Percentiles rank a stretch among this genome's conserved stretches.
Conservation (phyloP, 2,888 invertebrate genomes). For the Thumatha senex region DNA sequence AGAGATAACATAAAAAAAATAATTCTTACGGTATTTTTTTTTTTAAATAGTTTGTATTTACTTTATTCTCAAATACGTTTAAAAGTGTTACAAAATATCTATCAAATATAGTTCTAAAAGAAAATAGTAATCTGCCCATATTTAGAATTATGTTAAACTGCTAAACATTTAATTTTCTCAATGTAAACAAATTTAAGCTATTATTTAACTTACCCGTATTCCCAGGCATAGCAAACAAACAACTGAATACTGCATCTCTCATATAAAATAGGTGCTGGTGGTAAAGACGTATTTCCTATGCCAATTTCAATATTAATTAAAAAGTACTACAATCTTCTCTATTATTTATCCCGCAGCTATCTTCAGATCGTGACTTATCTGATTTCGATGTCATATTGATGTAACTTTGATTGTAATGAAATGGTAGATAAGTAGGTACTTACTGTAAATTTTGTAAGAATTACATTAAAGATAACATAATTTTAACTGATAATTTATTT, state of each 20-base stretch:
- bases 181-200: too few species aligned
- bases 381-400: background rate
- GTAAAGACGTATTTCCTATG: background rate
- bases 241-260: constrained; percentile 15
- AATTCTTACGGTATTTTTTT: background rate
- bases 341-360: constrained; percentile 29
- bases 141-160: too few species aligned
- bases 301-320: constrained; percentile 6
- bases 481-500: background rate
- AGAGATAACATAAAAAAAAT: background rate
- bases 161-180: too few species aligned
- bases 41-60: background rate
- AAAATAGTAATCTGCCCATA: too few species aligned
- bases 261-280: background rate
- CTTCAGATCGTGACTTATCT: constrained; percentile 34
- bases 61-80: too few species aligned
- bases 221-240: constrained; percentile 1
- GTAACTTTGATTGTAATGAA: background rate
- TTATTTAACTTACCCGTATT: constrained; percentile 18
- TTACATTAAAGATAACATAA: background rate
- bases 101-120: too few species aligned
- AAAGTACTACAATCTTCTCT: constrained; percentile 5
- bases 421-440: background rate
- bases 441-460: background rate
- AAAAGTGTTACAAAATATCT: too few species aligned